Base-by-base conservation (phyloP, 2,113 vertebrate genomes). In the Trachemys scripta region DNA sequence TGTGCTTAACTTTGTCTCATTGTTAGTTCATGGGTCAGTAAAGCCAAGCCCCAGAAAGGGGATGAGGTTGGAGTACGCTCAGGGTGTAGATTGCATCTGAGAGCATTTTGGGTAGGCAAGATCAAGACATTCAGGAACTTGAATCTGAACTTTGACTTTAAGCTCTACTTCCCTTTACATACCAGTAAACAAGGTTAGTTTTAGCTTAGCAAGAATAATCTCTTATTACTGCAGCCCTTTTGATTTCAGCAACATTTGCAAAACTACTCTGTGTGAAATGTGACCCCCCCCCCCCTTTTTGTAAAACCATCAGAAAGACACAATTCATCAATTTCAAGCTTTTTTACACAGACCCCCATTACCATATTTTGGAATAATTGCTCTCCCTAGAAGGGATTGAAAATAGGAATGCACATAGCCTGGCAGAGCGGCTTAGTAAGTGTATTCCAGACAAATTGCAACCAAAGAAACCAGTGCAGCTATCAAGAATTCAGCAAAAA, bases 291-390 rank as follows among this genome's bases (percentile, higher is more conserved):
- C 89, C n/a, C 78, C 69, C 38, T 72, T 95, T 84, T 85, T 85
- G 81, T 38, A 92, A 84, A 92, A 14, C 31, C 56, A 79, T 69
- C 8, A 90, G 82, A 86, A 62, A 79, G 22, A 2, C 17, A 79
- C 53, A 54, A 91, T 94, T 92, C 86, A 88, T 90, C 54, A 90
- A 82, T 51, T 87, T 49, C 84, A 90, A 84, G 47, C 89, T 92
- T 95, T 95, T 95, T 83, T 57, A 53, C 82, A 82, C 56, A 62
- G 78, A 92, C 87, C 1, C 1, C 3, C 47, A 38, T 90, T 93
- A 62, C 87, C 57, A 88, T 82, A 92, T 92, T 95, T 65, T 87
- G 90, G 84, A 95, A 90, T 89, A 93, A 94, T 80, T 97, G 75
- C 42, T 95, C 76, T 35, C 24, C 80, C 19, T 42, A 69, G 47